Evolutionary conservation across 2,797 vertebrate genomes (phyloP), one percentile per base, ranked within the genome.

Genomic region (Babyrousa celebensis): DNA sequence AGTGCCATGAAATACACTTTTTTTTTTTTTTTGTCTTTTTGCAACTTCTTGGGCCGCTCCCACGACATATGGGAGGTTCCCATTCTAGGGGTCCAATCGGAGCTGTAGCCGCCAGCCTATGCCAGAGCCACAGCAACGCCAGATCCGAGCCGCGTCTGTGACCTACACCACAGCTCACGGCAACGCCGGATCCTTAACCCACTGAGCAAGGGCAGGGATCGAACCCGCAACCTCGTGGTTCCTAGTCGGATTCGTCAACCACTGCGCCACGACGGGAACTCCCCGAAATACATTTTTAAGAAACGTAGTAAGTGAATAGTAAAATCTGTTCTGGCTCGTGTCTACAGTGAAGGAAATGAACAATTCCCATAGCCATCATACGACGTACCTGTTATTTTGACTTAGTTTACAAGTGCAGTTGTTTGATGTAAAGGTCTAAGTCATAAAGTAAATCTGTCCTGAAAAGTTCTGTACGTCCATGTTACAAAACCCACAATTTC

Each of bases 401-500:
- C 58, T 83, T 71, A 43, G 18, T 52, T 93, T 27, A 4, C 77
- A 89, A 92, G 74, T 36, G 21, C 48, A 72, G 2, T 56, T 86
- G n/a, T 92, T 89, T 63, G 72, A 18, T 92, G 32, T 85, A 89
- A 82, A 89, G 40, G 6, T 56, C 86, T 89, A 89, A 91, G 29
- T 75, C 85, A 16, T 89, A 68, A 91, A 89, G 29, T 78, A 67
- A 96, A 71, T 87, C 21, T 48, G 27, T 67, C 18, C 48, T 83
- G 80, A 92, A 89, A 77, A 62, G 63, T 89, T 95, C 6, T 91
- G 62, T 54, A 43, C 16, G 79, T 70, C 36, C 65, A 16, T 18
- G 5, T 83, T 56, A 78, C 23, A 94, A 93, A 88, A 85, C 82
- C 58, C 56, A 91, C 40, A 95, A 68, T 68, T 95, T 85, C 85